A percentile compares a stretch with the other conserved stretches of the same genome.
These are phyloP conservation scores for Vidua macroura DNA, from an alignment of 2,113 vertebrate genomes.

Conservation along the genomic window DNA sequence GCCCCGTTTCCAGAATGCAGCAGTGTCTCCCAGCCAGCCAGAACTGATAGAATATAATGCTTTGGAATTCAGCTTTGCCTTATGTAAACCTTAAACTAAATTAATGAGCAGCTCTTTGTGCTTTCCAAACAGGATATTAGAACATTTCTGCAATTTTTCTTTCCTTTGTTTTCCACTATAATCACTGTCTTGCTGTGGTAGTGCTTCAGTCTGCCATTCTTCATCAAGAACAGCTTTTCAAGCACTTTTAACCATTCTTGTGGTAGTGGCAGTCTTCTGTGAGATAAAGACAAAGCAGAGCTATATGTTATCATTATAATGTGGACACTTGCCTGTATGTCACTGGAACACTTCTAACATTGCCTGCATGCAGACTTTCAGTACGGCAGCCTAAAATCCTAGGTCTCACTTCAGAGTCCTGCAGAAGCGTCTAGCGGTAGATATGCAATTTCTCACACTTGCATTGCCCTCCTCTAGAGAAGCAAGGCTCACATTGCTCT, in stretches of 20 bases:
- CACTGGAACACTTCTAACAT: neutral
- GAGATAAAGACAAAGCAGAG: neutral
- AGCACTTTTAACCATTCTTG: neutral
- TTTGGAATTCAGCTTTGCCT: neutral
- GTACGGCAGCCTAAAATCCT: neutral
- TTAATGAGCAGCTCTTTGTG: neutral
- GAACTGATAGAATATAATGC: neutral
- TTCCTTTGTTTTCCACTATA: neutral
- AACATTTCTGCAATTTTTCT: neutral
- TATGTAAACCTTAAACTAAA: slow-evolving; percentile 16
- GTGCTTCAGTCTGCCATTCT: neutral
- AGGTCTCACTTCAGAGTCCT: neutral
- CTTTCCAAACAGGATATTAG: neutral
- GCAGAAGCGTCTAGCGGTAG: neutral
- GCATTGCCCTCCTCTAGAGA: neutral
- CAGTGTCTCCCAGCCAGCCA: neutral
- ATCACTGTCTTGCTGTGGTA: neutral
- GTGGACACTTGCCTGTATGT: neutral
- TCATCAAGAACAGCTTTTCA: slow-evolving; percentile 1
- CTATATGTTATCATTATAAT: neutral
- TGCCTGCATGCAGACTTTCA: neutral
- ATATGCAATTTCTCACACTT: neutral
- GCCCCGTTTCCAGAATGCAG: neutral
- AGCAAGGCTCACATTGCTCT: neutral
- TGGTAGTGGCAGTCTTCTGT: neutral